Base-by-base conservation (phyloP, 2,113 vertebrate species). In the Astur gentilis region DNA sequence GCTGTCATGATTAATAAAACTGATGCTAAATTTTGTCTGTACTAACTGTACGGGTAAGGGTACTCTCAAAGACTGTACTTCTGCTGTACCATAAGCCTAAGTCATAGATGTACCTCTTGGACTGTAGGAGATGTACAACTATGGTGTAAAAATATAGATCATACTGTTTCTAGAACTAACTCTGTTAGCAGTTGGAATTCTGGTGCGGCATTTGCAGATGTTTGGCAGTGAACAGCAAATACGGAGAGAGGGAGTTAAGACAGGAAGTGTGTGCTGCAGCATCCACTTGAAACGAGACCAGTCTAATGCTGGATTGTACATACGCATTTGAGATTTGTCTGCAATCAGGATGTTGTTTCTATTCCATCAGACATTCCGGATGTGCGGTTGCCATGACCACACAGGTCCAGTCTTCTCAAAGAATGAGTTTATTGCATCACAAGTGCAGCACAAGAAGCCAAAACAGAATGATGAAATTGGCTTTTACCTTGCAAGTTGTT, bases 311-410 rank as follows among this genome's bases (percentile, higher is more conserved):
- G 60, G 62, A 31, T 86, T 91, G 34, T 40, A 34, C 4, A 0
- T 40, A 64, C 29, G 13, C 20, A 13, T 34, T 50, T 62, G 80
- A 58, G 72, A 34, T 66, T 64, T 94, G 83, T 61, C 67, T 91
- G 81, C 80, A 60, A 62, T 57, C 65, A 31, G 91, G 87, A 64
- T 73, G 60, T 78, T 83, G n/a, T 91, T 91, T 61, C 55, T 75
- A 2, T 73, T 58, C 84, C 47, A 31, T 89, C 69, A 84, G 87
- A 67, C 69, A 47, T 93, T 96, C 72, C 16, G 0, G 65, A 45
- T 86, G 64, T 91, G 81, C 32, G 15, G 2, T 36, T 70, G 72
- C 83, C 72, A 13, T 87, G 91, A 78, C 64, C 1, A 1, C 57
- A 40, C 47, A 19, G 34, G 73, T 61, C 55, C 64, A 47, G 58